Percentiles rank a stretch among this genome's conserved stretches.
Evolutionary conservation across 2,888 invertebrate genomes (phyloP).

Genomic region (Parapristionchus giblindavisi): DNA sequence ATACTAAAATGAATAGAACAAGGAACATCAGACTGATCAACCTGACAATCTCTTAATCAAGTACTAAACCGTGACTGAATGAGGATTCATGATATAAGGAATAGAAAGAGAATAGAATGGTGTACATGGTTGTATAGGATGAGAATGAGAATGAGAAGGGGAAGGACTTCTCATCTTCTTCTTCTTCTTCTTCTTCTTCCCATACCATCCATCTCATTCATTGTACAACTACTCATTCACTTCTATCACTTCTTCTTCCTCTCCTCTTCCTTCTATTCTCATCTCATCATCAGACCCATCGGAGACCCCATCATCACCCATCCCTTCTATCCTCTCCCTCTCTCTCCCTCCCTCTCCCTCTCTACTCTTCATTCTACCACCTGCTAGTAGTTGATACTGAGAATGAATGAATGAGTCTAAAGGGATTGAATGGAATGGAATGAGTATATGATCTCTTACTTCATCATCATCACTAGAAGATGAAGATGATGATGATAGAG

Average conservation of each 20-base stretch:
- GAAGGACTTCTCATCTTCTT: constrained; percentile 22
- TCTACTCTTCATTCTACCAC: too few relatives aligned
- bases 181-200: neutral
- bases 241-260: constrained; percentile 20
- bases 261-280: constrained; percentile 12
- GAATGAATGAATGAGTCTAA: neutral
- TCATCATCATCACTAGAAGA: neutral
- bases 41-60: too few relatives aligned
- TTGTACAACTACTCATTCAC: constrained; percentile 36
- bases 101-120: too few relatives aligned
- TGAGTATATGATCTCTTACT: neutral
- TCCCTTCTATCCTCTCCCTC: too few relatives aligned
- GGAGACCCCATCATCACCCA: neutral
- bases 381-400: neutral
- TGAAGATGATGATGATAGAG: constrained; percentile 23
- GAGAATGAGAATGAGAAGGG: too few relatives aligned
- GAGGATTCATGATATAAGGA: too few relatives aligned
- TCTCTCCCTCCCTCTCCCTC: too few relatives aligned
- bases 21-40: too few relatives aligned
- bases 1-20: too few relatives aligned
- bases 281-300: constrained; percentile 24
- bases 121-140: too few relatives aligned
- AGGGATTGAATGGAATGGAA: constrained; percentile 9
- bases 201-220: constrained; percentile 34
- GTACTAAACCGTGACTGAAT: too few relatives aligned